These are phyloP conservation scores for Goniozus legneri DNA, from an alignment of 1,140 invertebrate species.

Conservation along the genomic window DNA sequence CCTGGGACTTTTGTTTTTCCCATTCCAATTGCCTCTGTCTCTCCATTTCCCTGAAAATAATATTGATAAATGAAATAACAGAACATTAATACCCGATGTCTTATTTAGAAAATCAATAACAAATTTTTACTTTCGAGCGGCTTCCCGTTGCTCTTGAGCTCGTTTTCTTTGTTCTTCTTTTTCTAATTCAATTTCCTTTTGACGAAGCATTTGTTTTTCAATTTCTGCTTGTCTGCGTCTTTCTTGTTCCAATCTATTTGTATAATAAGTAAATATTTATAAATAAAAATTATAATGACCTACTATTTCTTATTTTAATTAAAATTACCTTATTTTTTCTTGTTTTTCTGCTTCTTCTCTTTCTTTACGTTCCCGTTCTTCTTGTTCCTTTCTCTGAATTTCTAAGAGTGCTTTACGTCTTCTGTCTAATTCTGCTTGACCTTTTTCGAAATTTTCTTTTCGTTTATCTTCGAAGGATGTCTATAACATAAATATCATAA, in stretches of 20 bases:
- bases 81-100: background rate
- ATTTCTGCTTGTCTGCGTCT: constrained; percentile 65
- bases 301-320: too few species aligned
- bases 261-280: constrained; percentile 6
- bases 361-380: constrained; percentile 89
- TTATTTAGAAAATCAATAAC: constrained; percentile 6
- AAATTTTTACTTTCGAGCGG: constrained; percentile 61
- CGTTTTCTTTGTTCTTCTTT: constrained; percentile 70
- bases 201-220: constrained; percentile 76
- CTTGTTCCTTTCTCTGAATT: constrained; percentile 83
- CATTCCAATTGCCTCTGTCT: constrained; percentile 92
- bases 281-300: too few species aligned
- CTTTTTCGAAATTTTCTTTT: constrained; percentile 96
- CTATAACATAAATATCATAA: constrained; percentile 44
- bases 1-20: constrained; percentile 89
- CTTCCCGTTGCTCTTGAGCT: constrained; percentile 75
- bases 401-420: constrained; percentile 82
- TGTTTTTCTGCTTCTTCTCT: constrained; percentile 81
- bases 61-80: constrained; percentile 18
- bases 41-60: constrained; percentile 77
- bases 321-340: constrained; percentile 68
- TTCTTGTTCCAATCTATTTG: constrained; percentile 60
- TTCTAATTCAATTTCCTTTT: constrained; percentile 75
- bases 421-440: constrained; percentile 94
- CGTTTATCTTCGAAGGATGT: constrained; percentile 94